These are phyloP conservation scores for Reticulitermes lucifugus DNA, from an alignment of 2,888 invertebrate genomes.

Conservation along the genomic window DNA sequence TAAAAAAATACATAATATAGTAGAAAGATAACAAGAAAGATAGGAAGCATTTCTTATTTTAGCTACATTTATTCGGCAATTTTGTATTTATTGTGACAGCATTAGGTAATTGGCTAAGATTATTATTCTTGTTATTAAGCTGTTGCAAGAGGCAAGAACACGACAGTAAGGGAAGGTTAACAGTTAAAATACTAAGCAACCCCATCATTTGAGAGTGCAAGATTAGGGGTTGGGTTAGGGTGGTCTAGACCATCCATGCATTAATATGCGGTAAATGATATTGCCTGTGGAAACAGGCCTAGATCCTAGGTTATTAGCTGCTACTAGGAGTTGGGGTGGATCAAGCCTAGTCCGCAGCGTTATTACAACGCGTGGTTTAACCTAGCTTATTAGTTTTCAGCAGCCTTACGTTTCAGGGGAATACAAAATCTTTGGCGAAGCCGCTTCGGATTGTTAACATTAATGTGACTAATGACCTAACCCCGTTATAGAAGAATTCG, in stretches of 20 bases:
- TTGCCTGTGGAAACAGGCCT: constrained; percentile 26
- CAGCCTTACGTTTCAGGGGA: constrained; percentile 24
- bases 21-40: no score
- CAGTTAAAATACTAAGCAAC: not conserved
- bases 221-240: not conserved
- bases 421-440: not conserved
- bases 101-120: constrained; percentile 11
- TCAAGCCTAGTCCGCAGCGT: constrained; percentile 23
- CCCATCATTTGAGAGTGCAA: not conserved
- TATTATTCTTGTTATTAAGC: constrained; percentile 15
- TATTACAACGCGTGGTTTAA: constrained; percentile 27
- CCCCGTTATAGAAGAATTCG: no score
- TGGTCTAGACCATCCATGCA: constrained; percentile 5
- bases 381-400: constrained; percentile 33
- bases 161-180: constrained; percentile 20
- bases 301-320: constrained; percentile 31
- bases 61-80: not conserved
- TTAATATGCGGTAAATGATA: constrained; percentile 34
- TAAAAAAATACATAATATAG: no score
- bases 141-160: not conserved
- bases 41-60: no score
- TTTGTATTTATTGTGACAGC: not conserved
- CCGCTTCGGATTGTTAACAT: no score
- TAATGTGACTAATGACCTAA: no score
- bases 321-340: constrained; percentile 20